These are phyloP conservation scores for Melanogrammus aeglefinus DNA, from an alignment of 2,797 vertebrate species.

Conservation along the genomic window DNA sequence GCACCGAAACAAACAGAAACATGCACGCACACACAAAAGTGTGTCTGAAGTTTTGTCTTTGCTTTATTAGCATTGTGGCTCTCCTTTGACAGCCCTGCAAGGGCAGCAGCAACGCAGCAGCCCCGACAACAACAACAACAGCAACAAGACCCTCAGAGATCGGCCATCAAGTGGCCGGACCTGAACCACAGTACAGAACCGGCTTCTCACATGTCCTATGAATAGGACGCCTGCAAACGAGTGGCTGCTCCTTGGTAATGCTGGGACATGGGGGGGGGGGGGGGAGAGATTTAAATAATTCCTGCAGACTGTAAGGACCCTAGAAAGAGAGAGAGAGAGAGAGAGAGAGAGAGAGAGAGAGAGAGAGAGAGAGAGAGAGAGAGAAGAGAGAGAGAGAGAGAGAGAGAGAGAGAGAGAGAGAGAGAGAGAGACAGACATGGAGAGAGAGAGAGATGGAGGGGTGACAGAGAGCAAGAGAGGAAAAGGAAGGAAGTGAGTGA, in stretches of 20 bases:
- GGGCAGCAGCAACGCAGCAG: background rate
- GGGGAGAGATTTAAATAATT: conserved; percentile 70
- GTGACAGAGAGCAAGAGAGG: background rate
- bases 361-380: fast-evolving
- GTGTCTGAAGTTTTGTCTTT: conserved; percentile 20
- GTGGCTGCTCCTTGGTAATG: conserved; percentile 40
- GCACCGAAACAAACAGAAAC: background rate
- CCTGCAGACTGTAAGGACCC: conserved; percentile 62
- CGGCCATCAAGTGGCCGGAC: background rate
- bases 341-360: fast-evolving
- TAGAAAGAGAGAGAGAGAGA: background rate
- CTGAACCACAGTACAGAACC: background rate
- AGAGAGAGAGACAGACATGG: no score
- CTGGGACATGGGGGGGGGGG: conserved; percentile 44
- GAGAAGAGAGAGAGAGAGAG: no score
- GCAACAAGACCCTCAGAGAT: background rate
- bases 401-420: no score
- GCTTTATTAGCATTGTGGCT: conserved; percentile 36
- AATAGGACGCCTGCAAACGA: conserved; percentile 61
- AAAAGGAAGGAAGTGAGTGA: background rate
- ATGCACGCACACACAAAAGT: background rate
- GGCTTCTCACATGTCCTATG: conserved; percentile 24
- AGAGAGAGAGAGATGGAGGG: no score
- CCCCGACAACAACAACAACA: background rate
- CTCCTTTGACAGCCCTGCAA: conserved; percentile 47